Evolutionary conservation across 2,113 vertebrate genomes (phyloP).

Genomic region (Anthoscopus minutus): DNA sequence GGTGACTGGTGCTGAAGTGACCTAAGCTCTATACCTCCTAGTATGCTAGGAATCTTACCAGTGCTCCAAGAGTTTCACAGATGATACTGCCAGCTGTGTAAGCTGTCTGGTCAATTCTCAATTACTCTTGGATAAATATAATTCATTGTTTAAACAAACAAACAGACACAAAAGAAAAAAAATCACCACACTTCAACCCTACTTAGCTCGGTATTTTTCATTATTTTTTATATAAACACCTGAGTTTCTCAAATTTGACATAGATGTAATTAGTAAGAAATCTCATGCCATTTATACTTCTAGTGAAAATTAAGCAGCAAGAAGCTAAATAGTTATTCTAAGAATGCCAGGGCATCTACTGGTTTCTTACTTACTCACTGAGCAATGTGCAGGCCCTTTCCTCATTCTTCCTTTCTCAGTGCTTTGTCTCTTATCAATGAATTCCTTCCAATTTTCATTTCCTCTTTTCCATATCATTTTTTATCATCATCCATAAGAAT

Average conservation of each 20-base stretch:
- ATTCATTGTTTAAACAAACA: neutral
- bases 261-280: neutral
- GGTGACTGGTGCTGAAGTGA: neutral
- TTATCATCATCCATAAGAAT: neutral
- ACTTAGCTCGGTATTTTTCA: neutral
- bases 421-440: neutral
- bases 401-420: neutral
- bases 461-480: neutral
- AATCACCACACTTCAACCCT: neutral
- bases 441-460: neutral
- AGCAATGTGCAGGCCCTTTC: neutral
- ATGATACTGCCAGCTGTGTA: neutral
- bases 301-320: neutral
- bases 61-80: neutral
- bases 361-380: neutral
- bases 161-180: neutral
- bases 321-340: neutral
- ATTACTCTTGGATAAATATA: neutral
- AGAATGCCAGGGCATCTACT: neutral
- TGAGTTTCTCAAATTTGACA: neutral
- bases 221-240: neutral
- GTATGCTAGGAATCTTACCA: neutral
- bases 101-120: neutral
- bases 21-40: neutral
- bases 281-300: neutral